Percentiles rank a stretch among this genome's conserved stretches.
phyloP scores from a whole-genome alignment of 2,113 vertebrate genomes.

The Stomatorhinus ivindoensis region DNA sequence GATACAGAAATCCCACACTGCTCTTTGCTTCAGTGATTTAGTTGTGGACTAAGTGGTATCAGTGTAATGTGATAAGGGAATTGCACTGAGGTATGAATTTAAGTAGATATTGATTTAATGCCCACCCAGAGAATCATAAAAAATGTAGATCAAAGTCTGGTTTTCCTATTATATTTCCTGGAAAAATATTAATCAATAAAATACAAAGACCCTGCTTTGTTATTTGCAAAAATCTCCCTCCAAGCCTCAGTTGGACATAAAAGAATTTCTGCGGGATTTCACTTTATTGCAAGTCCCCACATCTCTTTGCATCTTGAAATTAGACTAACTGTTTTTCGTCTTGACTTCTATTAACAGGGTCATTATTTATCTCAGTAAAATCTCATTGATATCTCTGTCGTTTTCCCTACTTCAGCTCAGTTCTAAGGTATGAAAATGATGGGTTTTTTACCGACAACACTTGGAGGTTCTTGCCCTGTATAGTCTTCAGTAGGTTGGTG shows the following conservation, averaged over 20 bases:
- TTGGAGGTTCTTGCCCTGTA: conserved; percentile 82
- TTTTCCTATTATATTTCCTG: background rate
- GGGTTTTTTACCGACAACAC: conserved; percentile 51
- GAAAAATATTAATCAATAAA: background rate
- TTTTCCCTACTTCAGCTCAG: background rate
- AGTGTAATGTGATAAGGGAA: background rate
- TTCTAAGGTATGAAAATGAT: background rate
- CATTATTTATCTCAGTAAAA: background rate
- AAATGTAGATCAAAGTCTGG: background rate
- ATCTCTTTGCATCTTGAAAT: background rate
- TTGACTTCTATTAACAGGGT: background rate
- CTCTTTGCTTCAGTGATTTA: background rate
- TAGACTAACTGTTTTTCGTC: background rate
- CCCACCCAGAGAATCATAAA: background rate
- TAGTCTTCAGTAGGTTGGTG: conserved; percentile 84
- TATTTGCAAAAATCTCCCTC: background rate
- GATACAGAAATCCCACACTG: background rate
- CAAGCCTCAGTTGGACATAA: background rate
- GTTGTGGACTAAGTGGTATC: background rate
- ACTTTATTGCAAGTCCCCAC: background rate
- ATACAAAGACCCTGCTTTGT: background rate
- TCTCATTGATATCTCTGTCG: background rate
- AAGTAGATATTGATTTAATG: background rate
- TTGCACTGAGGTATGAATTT: background rate
- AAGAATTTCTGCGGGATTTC: background rate